Base-by-base conservation (phyloP, 2,888 invertebrate genomes). In the Agrochola lota region DNA sequence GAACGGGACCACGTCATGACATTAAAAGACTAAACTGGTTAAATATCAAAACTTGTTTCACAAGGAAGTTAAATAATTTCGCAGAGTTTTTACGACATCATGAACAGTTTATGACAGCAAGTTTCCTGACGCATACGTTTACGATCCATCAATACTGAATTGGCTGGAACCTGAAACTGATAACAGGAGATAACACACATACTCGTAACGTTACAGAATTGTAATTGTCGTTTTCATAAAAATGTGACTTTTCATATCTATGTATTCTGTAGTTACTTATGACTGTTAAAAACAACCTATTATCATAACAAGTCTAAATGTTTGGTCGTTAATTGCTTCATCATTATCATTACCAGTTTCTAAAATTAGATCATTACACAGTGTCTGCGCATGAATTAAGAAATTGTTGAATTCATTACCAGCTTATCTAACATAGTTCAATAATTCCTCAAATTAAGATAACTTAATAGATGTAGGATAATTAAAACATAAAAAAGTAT, bases 61-160 rank as follows among this genome's bases (percentile, higher is more conserved):
- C 55, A 71, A 80, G 80, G 57, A 81, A 70, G 46, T 70, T 60
- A 49, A 68, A 81, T 57, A 49, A 60, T 70, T 81, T 71, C 66
- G n/a, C 64, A 43, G 40, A 74, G 68, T 71, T 79, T 74, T 77
- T 57, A 83, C 49, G 74, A 70, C 46, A 69, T 69, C 70, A 30
- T 77, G 72, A 83, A 71, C 73, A 76, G 59, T 86, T 82, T 74
- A 85, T 75, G 74, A 46, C 52, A 71, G 46, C 49, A 70, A 85
- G 69, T 77, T 71, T 26, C 71, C 60, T 77, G 63, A 71, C 60
- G 71, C 86, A 77, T 85, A 74, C n/a, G 75, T 68, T 82, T 77
- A 84, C 71, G 68, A 85, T 72, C 77, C 71, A 82, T 84, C 86
- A 77, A 84, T 82, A 71, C 71, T 71, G 71, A 77, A 62, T 74